phyloP scores from a whole-genome alignment of 2,888 invertebrate species.

The Strigamia maritima region DNA sequence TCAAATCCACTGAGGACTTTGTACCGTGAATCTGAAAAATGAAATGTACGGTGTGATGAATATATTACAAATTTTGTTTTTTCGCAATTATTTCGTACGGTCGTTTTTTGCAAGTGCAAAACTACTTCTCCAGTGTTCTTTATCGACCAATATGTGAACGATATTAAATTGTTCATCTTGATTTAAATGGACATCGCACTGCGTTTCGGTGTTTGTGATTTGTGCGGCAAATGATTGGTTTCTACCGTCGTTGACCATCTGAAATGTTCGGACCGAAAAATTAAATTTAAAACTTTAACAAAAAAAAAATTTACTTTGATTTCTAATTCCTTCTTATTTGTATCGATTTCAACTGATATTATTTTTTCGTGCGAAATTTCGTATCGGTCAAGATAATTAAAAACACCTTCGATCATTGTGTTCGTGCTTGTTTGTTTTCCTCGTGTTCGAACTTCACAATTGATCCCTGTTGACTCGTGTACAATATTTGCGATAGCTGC shows the following conservation, averaged over 20 bases:
- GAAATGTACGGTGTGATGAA: too few relatives aligned
- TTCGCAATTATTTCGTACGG: too few relatives aligned
- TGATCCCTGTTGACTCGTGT: not conserved
- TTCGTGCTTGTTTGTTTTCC: not conserved
- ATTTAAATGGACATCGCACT: not conserved
- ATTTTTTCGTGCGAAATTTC: not conserved
- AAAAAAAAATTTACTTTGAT: not conserved
- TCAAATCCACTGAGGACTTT: not conserved
- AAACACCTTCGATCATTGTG: not conserved
- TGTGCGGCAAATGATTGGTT: not conserved
- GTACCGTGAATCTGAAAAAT: not conserved
- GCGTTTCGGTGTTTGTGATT: not conserved
- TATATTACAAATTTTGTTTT: too few relatives aligned
- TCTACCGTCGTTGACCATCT: not conserved
- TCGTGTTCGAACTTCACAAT: not conserved
- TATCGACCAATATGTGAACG: not conserved
- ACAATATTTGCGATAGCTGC: not conserved
- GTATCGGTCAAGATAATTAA: not conserved
- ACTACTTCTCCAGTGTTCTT: slow-evolving; percentile 8
- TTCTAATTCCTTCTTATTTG: not conserved
- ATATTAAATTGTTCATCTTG: not conserved
- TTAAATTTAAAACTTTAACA: too few relatives aligned
- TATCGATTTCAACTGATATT: not conserved
- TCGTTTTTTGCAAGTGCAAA: not conserved
- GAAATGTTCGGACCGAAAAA: not conserved